phyloP scores from a whole-genome alignment of 2,888 invertebrate genomes.

The Coelopa pilipes region DNA sequence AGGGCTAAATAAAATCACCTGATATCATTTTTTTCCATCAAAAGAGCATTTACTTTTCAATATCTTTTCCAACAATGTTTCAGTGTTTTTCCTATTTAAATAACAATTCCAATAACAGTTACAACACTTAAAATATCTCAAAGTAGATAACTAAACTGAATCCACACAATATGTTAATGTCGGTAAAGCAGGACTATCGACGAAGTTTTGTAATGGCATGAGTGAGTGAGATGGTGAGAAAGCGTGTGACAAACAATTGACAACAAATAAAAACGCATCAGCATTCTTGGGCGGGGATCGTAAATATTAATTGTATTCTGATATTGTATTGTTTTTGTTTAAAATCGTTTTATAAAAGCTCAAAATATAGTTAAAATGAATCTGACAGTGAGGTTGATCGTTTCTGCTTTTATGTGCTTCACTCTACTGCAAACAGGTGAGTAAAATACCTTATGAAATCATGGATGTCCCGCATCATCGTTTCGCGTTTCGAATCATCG shows the following conservation, averaged over 20 bases:
- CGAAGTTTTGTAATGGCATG: too few species aligned
- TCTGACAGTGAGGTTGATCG: conserved; percentile 29
- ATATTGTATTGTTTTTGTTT: neutral
- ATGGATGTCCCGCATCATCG: neutral
- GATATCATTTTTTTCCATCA: too few species aligned
- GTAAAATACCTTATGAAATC: conserved; percentile 9
- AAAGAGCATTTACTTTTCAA: too few species aligned
- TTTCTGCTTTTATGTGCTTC: conserved; percentile 24
- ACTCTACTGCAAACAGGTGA: conserved; percentile 45
- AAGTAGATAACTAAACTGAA: too few species aligned
- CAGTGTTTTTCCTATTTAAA: too few species aligned
- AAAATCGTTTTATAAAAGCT: neutral
- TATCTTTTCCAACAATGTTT: too few species aligned
- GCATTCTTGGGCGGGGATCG: conserved; percentile 36
- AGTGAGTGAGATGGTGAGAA: too few species aligned
- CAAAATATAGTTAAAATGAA: conserved; percentile 38
- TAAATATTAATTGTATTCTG: neutral
- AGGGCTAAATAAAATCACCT: too few species aligned
- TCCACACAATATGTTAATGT: too few species aligned
- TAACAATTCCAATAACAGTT: too few species aligned
- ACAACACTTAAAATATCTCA: too few species aligned
- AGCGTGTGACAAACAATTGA: neutral
- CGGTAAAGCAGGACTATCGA: too few species aligned
- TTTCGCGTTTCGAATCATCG: neutral
- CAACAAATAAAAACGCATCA: conserved; percentile 17